A percentile compares a stretch with the other conserved stretches of the same genome.
These are phyloP conservation scores for Halictus quadricinctus DNA, from an alignment of 2,888 invertebrate genomes.

Conservation along the genomic window DNA sequence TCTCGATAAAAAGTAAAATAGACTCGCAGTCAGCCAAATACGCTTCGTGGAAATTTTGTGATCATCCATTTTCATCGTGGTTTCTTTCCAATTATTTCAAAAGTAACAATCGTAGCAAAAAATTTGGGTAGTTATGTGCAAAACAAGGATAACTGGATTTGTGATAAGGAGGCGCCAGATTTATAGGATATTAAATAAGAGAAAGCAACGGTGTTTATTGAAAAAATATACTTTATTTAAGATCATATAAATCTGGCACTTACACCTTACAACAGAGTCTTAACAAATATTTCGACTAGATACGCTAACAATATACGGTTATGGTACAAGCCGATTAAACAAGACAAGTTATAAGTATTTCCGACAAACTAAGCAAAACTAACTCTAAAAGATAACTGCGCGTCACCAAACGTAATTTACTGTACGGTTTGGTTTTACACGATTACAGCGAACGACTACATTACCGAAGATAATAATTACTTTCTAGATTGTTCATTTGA, in stretches of 20 bases:
- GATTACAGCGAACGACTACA: neutral
- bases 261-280: conserved; percentile 70
- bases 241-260: conserved; percentile 81
- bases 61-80: no score
- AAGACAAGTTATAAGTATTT: conserved; percentile 17
- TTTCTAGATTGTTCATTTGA: conserved; percentile 38
- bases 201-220: conserved; percentile 58
- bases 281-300: conserved; percentile 65
- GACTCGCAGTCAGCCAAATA: no score
- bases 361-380: conserved; percentile 24
- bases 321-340: conserved; percentile 44
- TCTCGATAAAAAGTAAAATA: no score
- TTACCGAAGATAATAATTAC: conserved; percentile 20
- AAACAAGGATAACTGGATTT: conserved; percentile 19
- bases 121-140: neutral
- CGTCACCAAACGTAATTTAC: conserved; percentile 41
- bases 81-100: no score
- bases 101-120: no score
- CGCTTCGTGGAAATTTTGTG: no score
- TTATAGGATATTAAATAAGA: conserved; percentile 78
- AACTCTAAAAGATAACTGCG: conserved; percentile 33
- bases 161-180: conserved; percentile 76
- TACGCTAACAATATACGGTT: conserved; percentile 49
- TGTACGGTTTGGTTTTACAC: conserved; percentile 20
- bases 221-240: conserved; percentile 76